A percentile compares a stretch with the other conserved stretches of the same genome.
Conservation (phyloP, 2,113 vertebrate species). For the Protobothrops mucrosquamatus region DNA sequence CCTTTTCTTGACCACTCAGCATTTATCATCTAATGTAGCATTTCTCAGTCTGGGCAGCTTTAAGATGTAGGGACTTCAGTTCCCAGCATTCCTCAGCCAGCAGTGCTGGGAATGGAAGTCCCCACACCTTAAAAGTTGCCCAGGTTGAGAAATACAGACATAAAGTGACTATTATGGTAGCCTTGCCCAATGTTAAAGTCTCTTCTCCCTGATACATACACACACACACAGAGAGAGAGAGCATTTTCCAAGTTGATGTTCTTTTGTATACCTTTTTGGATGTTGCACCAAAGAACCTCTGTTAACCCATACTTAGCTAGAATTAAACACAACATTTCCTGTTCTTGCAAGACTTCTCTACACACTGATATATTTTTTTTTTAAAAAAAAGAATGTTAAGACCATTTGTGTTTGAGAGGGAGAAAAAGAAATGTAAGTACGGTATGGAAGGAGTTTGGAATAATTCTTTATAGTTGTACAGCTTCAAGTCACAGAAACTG, state of each 20-base stretch:
- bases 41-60: background rate
- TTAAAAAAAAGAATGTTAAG: background rate
- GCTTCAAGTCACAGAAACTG: background rate
- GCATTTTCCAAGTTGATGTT: background rate
- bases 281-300: background rate
- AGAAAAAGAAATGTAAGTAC: background rate
- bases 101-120: background rate
- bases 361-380: background rate
- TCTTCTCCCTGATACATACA: background rate
- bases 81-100: background rate
- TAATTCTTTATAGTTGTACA: background rate
- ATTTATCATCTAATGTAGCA: background rate
- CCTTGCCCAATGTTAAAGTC: background rate
- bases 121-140: background rate
- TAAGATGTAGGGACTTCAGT: background rate
- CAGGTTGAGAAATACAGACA: background rate
- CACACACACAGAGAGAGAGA: background rate
- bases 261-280: background rate
- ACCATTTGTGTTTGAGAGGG: background rate
- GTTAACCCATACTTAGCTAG: background rate
- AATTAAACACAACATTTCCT: background rate
- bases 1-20: background rate
- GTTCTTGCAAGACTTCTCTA: background rate
- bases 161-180: background rate
- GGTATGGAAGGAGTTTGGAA: background rate